Evolutionary conservation across 2,888 invertebrate genomes (phyloP), one percentile per base, ranked within the genome.

Genomic region (Pterostichus niger): DNA sequence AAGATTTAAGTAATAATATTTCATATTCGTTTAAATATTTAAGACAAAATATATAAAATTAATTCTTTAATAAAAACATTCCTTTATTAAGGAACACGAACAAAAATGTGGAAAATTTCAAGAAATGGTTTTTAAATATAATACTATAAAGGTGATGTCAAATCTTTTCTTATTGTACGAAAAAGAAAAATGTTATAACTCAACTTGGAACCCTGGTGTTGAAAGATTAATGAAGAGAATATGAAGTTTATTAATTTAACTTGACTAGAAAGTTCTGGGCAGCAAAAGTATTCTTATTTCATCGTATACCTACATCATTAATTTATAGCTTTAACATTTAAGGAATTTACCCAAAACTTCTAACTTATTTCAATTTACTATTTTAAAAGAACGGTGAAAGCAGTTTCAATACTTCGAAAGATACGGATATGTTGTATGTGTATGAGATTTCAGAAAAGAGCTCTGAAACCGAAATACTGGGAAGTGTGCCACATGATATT

Each of bases 191-290:
- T n/a, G 11, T 13, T 11, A 49, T 49, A n/a, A 49, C 11, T 49
- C 49, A 49, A 49, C 11, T n/a, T 13, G 10, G n/a, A 49, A 49
- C 49, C 40, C 3, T 49, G 49, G 11, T 13, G 13, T 49, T n/a
- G 49, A 49, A 49, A 49, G 49, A 49, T 49, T 49, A 49, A 49
- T 49, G 49, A 49, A 49, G 4, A 40, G 49, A n/a, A 49, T n/a
- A 1, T 49, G 49, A 49, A 49, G 49, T 49, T 49, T 49, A 49
- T 49, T 49, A 49, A 49, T 49, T 49, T 49, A 49, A 49, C 49
- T 49, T 49, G 49, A 13, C 49, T 49, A 0, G n/a, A n/a, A 49
- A 49, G 49, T 49, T 49, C 13, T 49, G n/a, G 49, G 6, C 5
- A 24, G 2, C 24, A 3, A 40, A 49, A 49, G 49, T 49, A 49